Evolutionary conservation across 2,113 vertebrate species (phyloP).

Genomic region (Bubo bubo): DNA sequence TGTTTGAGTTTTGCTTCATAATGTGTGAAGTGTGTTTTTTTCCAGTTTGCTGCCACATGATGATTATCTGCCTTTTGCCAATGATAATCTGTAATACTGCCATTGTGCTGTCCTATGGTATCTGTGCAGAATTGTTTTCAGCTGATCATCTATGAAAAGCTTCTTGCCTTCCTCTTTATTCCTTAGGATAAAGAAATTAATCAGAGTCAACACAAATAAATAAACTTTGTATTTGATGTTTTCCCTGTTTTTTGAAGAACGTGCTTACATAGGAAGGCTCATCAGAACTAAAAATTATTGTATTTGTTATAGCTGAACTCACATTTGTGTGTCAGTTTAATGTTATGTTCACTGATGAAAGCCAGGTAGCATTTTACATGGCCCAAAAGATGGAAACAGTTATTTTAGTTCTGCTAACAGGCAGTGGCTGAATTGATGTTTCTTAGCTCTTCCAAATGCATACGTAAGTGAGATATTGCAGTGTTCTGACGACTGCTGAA

Average conservation of each 20-base stretch:
- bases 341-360: background rate
- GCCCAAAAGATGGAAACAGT: background rate
- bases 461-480: accelerated
- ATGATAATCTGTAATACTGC: background rate
- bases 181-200: background rate
- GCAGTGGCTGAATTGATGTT: background rate
- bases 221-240: background rate
- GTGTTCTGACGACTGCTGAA: background rate
- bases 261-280: background rate
- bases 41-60: background rate
- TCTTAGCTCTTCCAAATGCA: background rate
- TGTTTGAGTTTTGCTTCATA: background rate
- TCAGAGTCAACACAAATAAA: background rate
- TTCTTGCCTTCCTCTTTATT: background rate
- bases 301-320: background rate
- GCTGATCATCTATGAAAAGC: background rate
- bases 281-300: background rate
- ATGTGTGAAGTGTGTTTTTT: background rate
- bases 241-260: background rate
- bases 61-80: background rate
- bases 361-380: background rate
- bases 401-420: background rate
- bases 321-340: background rate
- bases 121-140: background rate
- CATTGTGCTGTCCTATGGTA: background rate